Evolutionary conservation across 2,888 invertebrate genomes (phyloP).

Genomic region (Horisme vitalbata): DNA sequence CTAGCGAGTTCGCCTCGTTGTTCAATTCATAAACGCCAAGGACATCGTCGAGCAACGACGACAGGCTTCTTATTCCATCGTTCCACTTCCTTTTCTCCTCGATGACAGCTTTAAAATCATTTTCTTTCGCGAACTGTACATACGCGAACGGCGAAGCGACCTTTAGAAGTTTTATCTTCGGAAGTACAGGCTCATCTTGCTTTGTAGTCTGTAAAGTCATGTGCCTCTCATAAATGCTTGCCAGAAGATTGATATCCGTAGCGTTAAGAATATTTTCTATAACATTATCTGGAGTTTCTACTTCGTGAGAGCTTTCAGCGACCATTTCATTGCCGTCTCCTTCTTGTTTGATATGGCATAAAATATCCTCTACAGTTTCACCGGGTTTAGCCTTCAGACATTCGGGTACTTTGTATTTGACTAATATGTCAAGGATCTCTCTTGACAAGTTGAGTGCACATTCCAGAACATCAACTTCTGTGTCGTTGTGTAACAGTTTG

Average conservation of each 20-base stretch:
- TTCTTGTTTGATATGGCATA: conserved; percentile 49
- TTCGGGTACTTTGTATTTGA: conserved; percentile 78
- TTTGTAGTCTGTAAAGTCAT: conserved; percentile 55
- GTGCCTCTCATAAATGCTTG: conserved; percentile 83
- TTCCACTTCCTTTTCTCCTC: conserved; percentile 86
- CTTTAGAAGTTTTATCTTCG: conserved; percentile 54
- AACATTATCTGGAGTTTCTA: conserved; percentile 71
- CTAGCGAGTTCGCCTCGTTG: conserved; percentile 84
- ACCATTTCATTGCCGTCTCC: conserved; percentile 38
- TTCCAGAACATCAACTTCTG: conserved; percentile 88
- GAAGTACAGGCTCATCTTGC: conserved; percentile 42
- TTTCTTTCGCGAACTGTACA: conserved; percentile 77
- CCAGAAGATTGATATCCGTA: conserved; percentile 84
- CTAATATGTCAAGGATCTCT: conserved; percentile 78
- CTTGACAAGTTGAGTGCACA: conserved; percentile 80
- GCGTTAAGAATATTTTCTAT: conserved; percentile 86
- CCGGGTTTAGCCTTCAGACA: conserved; percentile 48
- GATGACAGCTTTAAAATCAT: conserved; percentile 84
- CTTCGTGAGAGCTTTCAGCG: conserved; percentile 32
- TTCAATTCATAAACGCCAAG: conserved; percentile 82
- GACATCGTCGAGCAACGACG: conserved; percentile 89
- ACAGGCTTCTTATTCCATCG: conserved; percentile 85
- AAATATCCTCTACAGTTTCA: conserved; percentile 49
- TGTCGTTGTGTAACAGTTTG: conserved; percentile 85
- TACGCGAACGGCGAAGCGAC: conserved; percentile 82